These are phyloP conservation scores for Trachelipus rathkii DNA, from an alignment of 1,140 invertebrate species.

Conservation along the genomic window DNA sequence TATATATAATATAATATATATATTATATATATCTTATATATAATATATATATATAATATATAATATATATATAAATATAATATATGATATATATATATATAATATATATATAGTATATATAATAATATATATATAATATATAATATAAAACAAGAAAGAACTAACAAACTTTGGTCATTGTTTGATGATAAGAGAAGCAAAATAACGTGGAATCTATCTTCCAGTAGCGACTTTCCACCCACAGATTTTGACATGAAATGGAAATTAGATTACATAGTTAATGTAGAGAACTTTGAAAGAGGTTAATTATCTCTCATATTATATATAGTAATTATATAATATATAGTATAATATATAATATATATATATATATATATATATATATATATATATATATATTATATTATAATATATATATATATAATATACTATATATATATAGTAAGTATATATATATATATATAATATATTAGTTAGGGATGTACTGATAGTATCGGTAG, in stretches of 20 bases:
- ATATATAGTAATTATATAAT: too few relatives aligned
- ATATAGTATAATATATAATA: too few relatives aligned
- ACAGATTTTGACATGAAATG: background rate
- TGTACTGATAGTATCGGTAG: too few relatives aligned
- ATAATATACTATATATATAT: too few relatives aligned
- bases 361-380: too few relatives aligned
- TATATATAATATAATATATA: too few relatives aligned
- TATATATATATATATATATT: too few relatives aligned
- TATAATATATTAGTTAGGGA: too few relatives aligned
- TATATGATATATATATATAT: background rate
- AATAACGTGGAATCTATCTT: background rate
- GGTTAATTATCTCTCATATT: too few relatives aligned
- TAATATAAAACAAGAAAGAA: background rate
- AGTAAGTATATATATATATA: too few relatives aligned
- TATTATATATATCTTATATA: too few relatives aligned
- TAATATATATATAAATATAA: background rate
- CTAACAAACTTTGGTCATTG: background rate
- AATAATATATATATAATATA: background rate
- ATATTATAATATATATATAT: too few relatives aligned
- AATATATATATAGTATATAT: background rate
- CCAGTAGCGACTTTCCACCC: background rate
- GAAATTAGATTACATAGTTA: constrained; percentile 2
- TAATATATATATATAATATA: background rate
- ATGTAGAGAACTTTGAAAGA: background rate
- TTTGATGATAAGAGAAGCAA: background rate